Conservation (phyloP, 2,113 vertebrate species). For the Hucho hucho region DNA sequence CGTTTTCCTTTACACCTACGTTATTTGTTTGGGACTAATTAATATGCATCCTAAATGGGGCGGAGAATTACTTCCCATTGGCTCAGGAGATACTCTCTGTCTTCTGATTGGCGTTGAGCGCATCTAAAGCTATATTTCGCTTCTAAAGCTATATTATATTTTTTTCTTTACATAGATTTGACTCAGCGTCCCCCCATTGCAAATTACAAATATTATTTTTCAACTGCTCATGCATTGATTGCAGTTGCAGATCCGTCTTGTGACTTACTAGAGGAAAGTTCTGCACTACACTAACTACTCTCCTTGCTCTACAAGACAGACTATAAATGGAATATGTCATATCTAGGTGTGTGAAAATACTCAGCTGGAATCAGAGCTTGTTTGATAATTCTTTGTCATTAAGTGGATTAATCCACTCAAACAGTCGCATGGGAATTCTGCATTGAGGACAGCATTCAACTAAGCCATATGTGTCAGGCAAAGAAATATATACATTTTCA, state of each 20-base stretch:
- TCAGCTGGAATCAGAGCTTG: slow-evolving; percentile 53
- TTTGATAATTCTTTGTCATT: slow-evolving; percentile 65
- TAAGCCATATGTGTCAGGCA: not conserved
- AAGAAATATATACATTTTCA: not conserved
- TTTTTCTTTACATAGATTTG: not conserved
- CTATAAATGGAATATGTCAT: not conserved
- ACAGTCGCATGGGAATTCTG: slow-evolving; percentile 27
- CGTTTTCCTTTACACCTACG: slow-evolving; percentile 12
- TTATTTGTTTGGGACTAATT: slow-evolving; percentile 48
- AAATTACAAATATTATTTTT: no score
- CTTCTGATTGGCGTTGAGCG: slow-evolving; percentile 46
- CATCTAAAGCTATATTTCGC: not conserved
- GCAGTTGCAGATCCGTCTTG: no score
- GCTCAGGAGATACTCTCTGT: slow-evolving; percentile 54
- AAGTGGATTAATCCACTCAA: slow-evolving; percentile 4
- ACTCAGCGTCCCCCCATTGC: no score
- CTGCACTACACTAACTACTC: not conserved
- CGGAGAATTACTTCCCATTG: slow-evolving; percentile 49
- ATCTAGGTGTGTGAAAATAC: not conserved
- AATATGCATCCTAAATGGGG: slow-evolving; percentile 53
- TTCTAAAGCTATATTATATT: not conserved
- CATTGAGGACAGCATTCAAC: slow-evolving; percentile 34
- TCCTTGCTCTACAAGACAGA: not conserved
- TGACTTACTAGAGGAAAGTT: no score
- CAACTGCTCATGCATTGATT: no score